Evolutionary conservation across 2,113 vertebrate species (phyloP), one percentile per base, ranked within the genome.

Genomic region (Melanostigma gelatinosum): DNA sequence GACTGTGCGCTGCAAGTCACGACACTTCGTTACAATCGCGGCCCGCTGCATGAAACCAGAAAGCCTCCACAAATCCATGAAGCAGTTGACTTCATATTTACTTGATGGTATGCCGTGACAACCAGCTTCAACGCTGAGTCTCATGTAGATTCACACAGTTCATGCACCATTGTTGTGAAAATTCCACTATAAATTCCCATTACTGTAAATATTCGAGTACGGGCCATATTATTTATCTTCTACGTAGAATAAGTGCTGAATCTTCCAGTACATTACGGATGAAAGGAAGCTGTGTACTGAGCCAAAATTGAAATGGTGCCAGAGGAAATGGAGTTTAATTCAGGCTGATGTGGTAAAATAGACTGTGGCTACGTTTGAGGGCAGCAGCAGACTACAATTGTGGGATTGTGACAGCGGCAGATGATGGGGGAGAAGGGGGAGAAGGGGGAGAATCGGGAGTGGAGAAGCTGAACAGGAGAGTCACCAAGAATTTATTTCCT

Each of bases 291-390:
- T 80, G 89, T 78, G 88, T 32, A 64, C 67, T 79, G 82, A 91
- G 90, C 84, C 76, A 74, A 92, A 90, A 93, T 91, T 86, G 88
- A 93, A 93, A 93, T 87, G 75, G 88, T 71, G 85, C 85, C 79
- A 84, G 90, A 83, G 79, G 81, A 93, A 95, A 92, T 92, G 80
- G 71, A 74, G 89, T 91, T 92, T 89, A 92, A 92, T 83, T 74
- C 74, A 18, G 79, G 79, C 81, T 78, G 90, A 88, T 90, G 85
- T 84, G 76, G 68, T 54, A 75, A 66, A 91, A 87, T 66, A 74
- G 66, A 82, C 80, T 75, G 78, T 75, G 80, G 68, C 74, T 58
- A 36, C 29, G 40, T 81, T 85, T 78, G 70, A 75, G 48, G 67
- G 78, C 75, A 80, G 70, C 58, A 69, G 71, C 60, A 57, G 60